phyloP scores from a whole-genome alignment of 2,113 vertebrate species.

The Phaetusa simplex region DNA sequence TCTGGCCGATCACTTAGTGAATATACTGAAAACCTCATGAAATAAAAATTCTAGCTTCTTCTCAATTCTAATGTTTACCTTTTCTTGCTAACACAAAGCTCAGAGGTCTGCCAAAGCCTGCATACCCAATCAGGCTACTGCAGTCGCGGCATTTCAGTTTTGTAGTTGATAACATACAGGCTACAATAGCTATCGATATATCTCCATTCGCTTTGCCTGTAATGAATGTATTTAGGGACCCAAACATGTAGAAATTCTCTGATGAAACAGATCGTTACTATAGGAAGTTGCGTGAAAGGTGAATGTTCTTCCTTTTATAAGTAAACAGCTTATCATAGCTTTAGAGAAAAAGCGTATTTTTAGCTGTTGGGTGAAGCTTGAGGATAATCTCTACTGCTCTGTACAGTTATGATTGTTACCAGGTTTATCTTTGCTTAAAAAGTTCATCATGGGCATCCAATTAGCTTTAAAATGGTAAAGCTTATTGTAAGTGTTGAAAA shows the following conservation, averaged over 20 bases:
- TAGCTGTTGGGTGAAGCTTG: neutral
- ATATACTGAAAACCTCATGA: neutral
- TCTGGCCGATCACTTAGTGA: neutral
- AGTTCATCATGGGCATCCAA: neutral
- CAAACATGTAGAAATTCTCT: neutral
- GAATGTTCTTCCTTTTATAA: neutral
- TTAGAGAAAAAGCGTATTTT: neutral
- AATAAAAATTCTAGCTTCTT: neutral
- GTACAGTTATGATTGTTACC: neutral
- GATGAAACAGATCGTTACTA: neutral
- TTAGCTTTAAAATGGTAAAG: neutral
- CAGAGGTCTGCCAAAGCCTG: neutral
- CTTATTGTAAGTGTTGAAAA: neutral
- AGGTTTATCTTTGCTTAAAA: neutral
- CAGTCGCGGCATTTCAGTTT: neutral
- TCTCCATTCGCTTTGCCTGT: neutral
- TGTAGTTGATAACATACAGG: neutral
- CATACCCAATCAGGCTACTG: neutral
- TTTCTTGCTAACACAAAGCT: neutral
- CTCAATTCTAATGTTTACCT: neutral
- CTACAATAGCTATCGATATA: neutral
- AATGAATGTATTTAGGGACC: neutral
- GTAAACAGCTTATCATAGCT: neutral
- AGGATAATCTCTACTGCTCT: neutral
- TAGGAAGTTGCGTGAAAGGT: neutral